Evolutionary conservation across 2,888 invertebrate genomes (phyloP), one percentile per base, ranked within the genome.

Genomic region (Chaetogeoica ovagalla): DNA sequence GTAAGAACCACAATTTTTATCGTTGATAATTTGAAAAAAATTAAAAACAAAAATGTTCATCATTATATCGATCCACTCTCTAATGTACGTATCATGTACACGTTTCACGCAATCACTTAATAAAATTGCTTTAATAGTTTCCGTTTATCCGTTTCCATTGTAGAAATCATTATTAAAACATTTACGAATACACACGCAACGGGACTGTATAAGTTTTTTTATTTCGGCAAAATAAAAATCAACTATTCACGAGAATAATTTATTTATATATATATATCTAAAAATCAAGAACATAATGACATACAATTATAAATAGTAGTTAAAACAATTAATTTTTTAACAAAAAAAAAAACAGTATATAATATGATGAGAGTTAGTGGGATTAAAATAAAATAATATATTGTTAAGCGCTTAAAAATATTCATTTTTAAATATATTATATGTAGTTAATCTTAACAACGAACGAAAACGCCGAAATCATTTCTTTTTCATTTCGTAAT

Each of bases 341-440:
- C n/a, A 68, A 68, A 7, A 48, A 55, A 30, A 1, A 69, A 13
- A 30, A 30, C 30, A 30, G 30, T 30, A 30, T n/a, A 39, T 55
- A 74, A 55, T 55, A 55, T 65, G 21, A 59, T 65, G 21, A 59
- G 43, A 48, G 75, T 75, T 75, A 75, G 66, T 75, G 57, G 66
- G 57, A 59, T 75, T 75, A 75, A 43, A 72, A 72, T 11, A 72
- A 30, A 30, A 30, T 9, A 21, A n/a, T 57, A 57, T 23, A 48
- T 43, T 68, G 23, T 66, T 68, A 75, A 59, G 48, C 68, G 59
- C 57, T 48, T 19, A 72, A 60, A 60, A 60, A 60, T 23, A 59
- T 59, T 21, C 3, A 21, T 59, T 8, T n/a, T 39, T 37, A 39
- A 37, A 39, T 57, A 70, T 37, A 8, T 37, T 59, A 43, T 43